Percentiles rank a stretch among this genome's conserved stretches.
phyloP scores from a whole-genome alignment of 2,888 invertebrate genomes.

The Phasia obesa region DNA sequence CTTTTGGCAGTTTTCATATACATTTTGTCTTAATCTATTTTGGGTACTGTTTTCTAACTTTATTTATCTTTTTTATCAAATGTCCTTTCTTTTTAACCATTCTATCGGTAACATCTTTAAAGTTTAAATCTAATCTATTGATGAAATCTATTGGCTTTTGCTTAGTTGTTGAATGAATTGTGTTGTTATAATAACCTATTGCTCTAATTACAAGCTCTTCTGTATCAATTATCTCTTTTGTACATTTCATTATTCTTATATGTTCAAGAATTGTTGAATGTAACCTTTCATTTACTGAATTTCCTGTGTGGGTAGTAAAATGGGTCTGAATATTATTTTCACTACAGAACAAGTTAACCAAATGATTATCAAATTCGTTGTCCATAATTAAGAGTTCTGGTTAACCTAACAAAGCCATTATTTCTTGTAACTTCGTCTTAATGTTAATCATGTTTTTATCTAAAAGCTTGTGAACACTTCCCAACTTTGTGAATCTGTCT shows the following conservation, averaged over 20 bases:
- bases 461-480: neutral
- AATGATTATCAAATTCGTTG: slow-evolving; percentile 64
- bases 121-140: slow-evolving; percentile 49
- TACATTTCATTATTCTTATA: slow-evolving; percentile 55
- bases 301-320: no score
- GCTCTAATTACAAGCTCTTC: slow-evolving; percentile 63
- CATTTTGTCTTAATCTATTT: neutral
- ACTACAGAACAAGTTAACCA: slow-evolving; percentile 59
- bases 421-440: neutral
- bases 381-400: slow-evolving; percentile 34
- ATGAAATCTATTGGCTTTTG: slow-evolving; percentile 59
- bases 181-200: slow-evolving; percentile 65
- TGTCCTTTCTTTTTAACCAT: slow-evolving; percentile 4
- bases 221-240: slow-evolving; percentile 31
- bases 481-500: slow-evolving; percentile 4
- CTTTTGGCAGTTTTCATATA: slow-evolving; percentile 12
- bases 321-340: no score
- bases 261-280: slow-evolving; percentile 42
- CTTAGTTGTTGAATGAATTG: slow-evolving; percentile 59
- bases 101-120: slow-evolving; percentile 20
- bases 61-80: neutral
- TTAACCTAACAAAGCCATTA: neutral
- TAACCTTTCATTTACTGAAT: slow-evolving; percentile 54
- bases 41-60: neutral
- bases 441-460: slow-evolving; percentile 1